phyloP scores from a whole-genome alignment of 1,140 invertebrate genomes.

The Sweltsa coloradensis region DNA sequence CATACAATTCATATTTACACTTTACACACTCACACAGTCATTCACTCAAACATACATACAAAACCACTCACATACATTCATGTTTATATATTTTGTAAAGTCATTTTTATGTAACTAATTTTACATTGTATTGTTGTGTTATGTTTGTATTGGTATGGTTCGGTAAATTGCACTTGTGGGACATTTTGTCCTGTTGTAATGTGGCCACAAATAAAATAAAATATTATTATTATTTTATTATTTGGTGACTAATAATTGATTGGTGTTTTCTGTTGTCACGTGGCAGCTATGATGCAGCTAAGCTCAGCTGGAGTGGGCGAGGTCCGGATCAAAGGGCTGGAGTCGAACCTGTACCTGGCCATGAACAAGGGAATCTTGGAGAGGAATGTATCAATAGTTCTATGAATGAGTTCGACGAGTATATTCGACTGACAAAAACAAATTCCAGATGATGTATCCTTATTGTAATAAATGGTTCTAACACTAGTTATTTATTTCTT shows the following conservation, averaged over 20 bases:
- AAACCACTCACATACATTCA: too few species aligned
- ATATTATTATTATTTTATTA: neutral
- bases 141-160: neutral
- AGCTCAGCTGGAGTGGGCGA: conserved; percentile 35
- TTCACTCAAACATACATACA: too few species aligned
- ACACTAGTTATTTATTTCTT: neutral
- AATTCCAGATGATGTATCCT: neutral
- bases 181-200: neutral
- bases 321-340: conserved; percentile 41
- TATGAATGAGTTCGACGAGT: neutral
- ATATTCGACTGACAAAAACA: neutral
- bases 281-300: conserved; percentile 41
- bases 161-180: neutral
- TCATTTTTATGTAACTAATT: too few species aligned
- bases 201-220: neutral
- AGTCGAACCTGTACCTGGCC: conserved; percentile 42
- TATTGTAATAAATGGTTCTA: neutral
- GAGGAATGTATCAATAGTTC: conserved; percentile 32
- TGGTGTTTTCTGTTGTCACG: conserved; percentile 11
- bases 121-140: neutral
- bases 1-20: too few species aligned
- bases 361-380: conserved; percentile 45
- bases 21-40: too few species aligned
- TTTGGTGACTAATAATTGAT: conserved; percentile 1
- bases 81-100: too few species aligned